Base-by-base conservation (phyloP, 2,113 vertebrate genomes). In the Pseudopodoces humilis region DNA sequence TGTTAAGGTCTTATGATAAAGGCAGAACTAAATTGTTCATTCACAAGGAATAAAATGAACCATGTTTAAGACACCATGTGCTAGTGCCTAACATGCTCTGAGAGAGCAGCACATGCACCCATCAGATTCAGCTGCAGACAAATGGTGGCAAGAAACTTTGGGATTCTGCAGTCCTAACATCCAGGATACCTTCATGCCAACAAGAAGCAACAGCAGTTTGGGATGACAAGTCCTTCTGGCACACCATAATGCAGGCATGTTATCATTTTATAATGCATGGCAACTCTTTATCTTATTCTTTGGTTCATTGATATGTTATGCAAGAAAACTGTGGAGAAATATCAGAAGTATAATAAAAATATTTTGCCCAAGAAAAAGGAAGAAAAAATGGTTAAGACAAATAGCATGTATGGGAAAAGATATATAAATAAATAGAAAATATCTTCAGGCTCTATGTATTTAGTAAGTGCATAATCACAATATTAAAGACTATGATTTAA, bases 401-500 rank as follows among this genome's bases (percentile, higher is more conserved):
- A 94, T 68, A 56, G 23, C 22, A 37, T 15, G 50, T 86, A 39
- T 7, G n/a, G 77, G 46, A 71, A 88, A 84, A 89, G 25, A 63
- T 58, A 33, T 18, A 49, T 68, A 86, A 80, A 88, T 65, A 46
- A 75, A 27, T 23, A 77, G 63, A 90, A 88, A 88, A 88, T 81
- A 64, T 93, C 76, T 91, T 95, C 63, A 77, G 68, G 47, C 22
- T 91, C 44, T 85, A 25, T 79, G 74, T 88, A 83, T 86, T 94
- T 90, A 90, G 84, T 33, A 77, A 83, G 67, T n/a, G 13, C 43
- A 41, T 86, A 95, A 95, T 93, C 70, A 59, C 35, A 86, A 11
- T 74, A 85, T 62, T 92, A 93, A 90, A 86, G 63, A 52, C 31
- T 90, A 3, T 56, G 75, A 83, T 91, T 92, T 94, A 95, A 86